Evolutionary conservation across 2,888 invertebrate genomes (phyloP).

Genomic region (Frankliniella fusca): DNA sequence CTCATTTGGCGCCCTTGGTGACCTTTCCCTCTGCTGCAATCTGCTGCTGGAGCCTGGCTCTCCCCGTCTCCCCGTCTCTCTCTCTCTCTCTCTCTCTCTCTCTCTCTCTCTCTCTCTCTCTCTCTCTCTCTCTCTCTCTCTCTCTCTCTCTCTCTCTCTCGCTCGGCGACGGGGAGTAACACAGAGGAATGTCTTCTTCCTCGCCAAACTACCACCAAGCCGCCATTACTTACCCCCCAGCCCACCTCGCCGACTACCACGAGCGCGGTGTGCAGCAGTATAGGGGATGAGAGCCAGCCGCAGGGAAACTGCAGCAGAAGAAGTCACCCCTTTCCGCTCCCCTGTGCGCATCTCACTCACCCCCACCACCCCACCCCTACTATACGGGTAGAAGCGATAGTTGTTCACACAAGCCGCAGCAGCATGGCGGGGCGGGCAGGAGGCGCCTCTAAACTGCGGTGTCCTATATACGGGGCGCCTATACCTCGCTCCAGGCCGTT

Average conservation of each 20-base stretch:
- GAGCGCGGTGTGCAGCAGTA: no score
- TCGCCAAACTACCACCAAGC: not conserved
- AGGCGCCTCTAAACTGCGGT: not conserved
- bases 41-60: not conserved
- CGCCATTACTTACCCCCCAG: not conserved
- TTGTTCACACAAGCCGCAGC: no score
- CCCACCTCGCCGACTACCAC: no score
- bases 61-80: not conserved
- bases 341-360: no score
- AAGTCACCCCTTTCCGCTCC: no score
- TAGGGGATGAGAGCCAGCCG: no score
- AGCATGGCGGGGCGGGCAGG: not conserved
- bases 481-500: not conserved
- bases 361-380: not conserved
- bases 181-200: not conserved
- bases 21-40: not conserved
- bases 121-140: not conserved
- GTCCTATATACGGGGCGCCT: not conserved
- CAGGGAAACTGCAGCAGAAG: no score
- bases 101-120: not conserved
- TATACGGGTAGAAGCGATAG: not conserved
- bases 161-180: not conserved
- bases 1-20: not conserved
- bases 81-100: not conserved
- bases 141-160: not conserved